Conservation (phyloP, 1,140 invertebrate species). For the Rhopalosiphum maidis region DNA sequence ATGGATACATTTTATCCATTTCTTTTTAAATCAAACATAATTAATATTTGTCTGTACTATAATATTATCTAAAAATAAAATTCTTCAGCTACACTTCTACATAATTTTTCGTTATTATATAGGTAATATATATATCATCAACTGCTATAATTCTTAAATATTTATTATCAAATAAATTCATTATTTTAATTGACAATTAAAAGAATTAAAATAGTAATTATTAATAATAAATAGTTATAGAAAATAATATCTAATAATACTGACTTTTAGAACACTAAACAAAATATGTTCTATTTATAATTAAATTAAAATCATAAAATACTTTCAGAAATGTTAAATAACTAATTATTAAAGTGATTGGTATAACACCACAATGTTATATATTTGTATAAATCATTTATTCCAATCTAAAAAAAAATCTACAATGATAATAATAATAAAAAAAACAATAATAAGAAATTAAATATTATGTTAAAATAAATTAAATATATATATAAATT, state of each 20-base stretch:
- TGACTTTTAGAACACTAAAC: not conserved
- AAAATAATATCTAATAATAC: slow-evolving; percentile 14
- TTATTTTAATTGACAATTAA: slow-evolving; percentile 14
- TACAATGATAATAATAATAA: slow-evolving; percentile 10
- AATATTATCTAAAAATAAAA: no score
- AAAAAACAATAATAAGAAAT: slow-evolving; percentile 36
- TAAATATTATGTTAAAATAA: not conserved
- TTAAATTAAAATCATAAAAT: not conserved
- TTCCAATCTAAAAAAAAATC: slow-evolving; percentile 25
- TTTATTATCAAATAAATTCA: slow-evolving; percentile 13
- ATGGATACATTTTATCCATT: no score
- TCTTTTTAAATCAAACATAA: no score
- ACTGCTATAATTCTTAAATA: not conserved
- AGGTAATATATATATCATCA: not conserved
- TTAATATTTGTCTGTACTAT: no score
- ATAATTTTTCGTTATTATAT: not conserved
- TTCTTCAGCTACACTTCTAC: not conserved
- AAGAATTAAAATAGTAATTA: slow-evolving; percentile 19
- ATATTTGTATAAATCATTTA: slow-evolving; percentile 27
- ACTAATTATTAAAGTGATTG: not conserved
- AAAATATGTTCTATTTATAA: not conserved
- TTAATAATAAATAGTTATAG: slow-evolving; percentile 19
- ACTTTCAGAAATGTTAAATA: not conserved
- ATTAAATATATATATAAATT: slow-evolving; percentile 22
- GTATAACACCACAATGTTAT: not conserved